Percentiles rank a stretch among this genome's conserved stretches.
Conservation (phyloP, 2,797 vertebrate genomes). For the Adrianichthys oophorus region DNA sequence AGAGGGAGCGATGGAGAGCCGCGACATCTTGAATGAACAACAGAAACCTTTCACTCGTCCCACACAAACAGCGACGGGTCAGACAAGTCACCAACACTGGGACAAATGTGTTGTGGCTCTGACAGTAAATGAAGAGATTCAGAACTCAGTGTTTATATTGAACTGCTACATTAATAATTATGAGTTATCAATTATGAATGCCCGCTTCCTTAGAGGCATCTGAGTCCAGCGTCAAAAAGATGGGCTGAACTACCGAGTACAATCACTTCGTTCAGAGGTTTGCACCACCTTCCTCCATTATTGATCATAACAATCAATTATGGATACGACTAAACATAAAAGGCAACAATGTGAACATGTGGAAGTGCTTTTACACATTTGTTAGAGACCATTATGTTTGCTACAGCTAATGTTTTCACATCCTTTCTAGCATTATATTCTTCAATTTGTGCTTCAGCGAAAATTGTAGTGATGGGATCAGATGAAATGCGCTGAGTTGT, state of each 20-base stretch:
- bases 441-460: too few species aligned
- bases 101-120: constrained; percentile 50
- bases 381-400: background rate
- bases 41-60: constrained; percentile 64
- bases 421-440: too few species aligned
- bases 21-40: constrained; percentile 69
- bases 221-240: constrained; percentile 60
- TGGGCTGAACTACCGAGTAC: constrained; percentile 39
- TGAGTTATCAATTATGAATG: constrained; percentile 70
- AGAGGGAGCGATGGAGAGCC: constrained; percentile 56
- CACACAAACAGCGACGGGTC: constrained; percentile 41
- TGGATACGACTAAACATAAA: constrained; percentile 52
- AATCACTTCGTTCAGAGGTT: constrained; percentile 46
- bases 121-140: constrained; percentile 52
- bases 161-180: constrained; percentile 76
- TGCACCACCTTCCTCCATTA: constrained; percentile 49
- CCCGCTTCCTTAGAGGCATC: constrained; percentile 55
- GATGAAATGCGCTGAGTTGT: too few species aligned
- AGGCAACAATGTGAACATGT: constrained; percentile 17
- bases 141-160: constrained; percentile 70
- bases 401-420: background rate
- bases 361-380: constrained; percentile 6
- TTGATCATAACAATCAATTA: constrained; percentile 56
- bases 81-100: constrained; percentile 39
- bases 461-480: too few species aligned